Evolutionary conservation across 2,888 invertebrate species (phyloP), one percentile per base, ranked within the genome.

Genomic region (Xestia c-nigrum): DNA sequence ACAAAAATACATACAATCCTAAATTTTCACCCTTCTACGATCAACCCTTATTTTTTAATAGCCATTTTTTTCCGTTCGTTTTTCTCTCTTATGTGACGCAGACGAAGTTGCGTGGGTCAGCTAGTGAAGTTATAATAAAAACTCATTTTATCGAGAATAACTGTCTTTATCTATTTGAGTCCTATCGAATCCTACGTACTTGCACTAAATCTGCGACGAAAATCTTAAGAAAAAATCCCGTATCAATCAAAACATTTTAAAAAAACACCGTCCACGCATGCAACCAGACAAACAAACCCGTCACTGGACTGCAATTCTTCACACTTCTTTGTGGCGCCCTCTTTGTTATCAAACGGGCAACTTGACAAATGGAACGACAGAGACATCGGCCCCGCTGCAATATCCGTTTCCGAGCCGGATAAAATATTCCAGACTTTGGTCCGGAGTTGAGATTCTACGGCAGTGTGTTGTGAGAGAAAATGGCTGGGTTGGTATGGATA

Each of bases 351-450:
- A 85, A 89, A 83, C 90, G 89, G 88, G 79, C 84, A 86, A 80
- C 87, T 94, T 87, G 87, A 94, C 94, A 93, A 94, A 94, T 94
- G 94, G 93, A 90, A 91, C 92, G 91, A 93, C 93, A 91, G 92
- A 85, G 86, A 87, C 93, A 94, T 94, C 91, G 93, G 93, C 90
- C 89, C 81, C 89, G 89, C 89, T 90, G 94, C 94, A 93, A 94
- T 94, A 94, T 94, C 94, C 93, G 92, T 87, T 93, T 94, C 94
- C 94, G 85, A 78, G 90, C 78, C 86, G 83, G 83, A 87, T 90
- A 89, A 92, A 90, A 92, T 92, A 92, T 91, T 81, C 84, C 76
- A 81, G 87, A 77, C 85, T 85, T 81, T 71, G 72, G 74, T 80
- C 83, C 74, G 64, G 72, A 76, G 74, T 87, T 69, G 79, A 86